These are phyloP conservation scores for Limanda limanda DNA, from an alignment of 2,113 vertebrate species.

Conservation along the genomic window DNA sequence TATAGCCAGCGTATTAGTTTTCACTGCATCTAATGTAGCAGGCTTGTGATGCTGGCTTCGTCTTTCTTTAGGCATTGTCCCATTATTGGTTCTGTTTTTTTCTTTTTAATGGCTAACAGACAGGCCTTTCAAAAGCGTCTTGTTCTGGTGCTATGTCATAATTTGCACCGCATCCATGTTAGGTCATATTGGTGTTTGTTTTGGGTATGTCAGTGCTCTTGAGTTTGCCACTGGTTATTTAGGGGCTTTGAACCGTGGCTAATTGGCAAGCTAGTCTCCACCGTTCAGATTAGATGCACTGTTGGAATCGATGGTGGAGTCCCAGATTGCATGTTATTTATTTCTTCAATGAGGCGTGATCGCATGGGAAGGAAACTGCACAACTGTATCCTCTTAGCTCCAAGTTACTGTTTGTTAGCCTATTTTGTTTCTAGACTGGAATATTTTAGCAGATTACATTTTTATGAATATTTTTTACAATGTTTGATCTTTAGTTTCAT, in stretches of 20 bases:
- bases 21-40: slow-evolving; percentile 61
- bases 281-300: slow-evolving; percentile 76
- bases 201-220: slow-evolving; percentile 68
- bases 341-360: slow-evolving; percentile 65
- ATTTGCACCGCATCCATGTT: slow-evolving; percentile 70
- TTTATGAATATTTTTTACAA: neutral
- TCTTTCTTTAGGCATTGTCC: slow-evolving; percentile 47
- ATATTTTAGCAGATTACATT: slow-evolving; percentile 6
- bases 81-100: slow-evolving; percentile 41
- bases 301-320: slow-evolving; percentile 71
- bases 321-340: slow-evolving; percentile 70
- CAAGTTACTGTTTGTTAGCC: neutral
- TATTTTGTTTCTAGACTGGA: slow-evolving; percentile 4
- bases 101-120: slow-evolving; percentile 58
- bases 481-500: neutral
- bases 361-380: slow-evolving; percentile 33
- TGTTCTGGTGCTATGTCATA: slow-evolving; percentile 57
- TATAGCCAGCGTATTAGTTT: slow-evolving; percentile 69
- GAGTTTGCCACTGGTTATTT: slow-evolving; percentile 76
- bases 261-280: slow-evolving; percentile 74
- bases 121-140: slow-evolving; percentile 49
- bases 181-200: slow-evolving; percentile 74
- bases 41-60: slow-evolving; percentile 41
- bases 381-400: slow-evolving; percentile 14
- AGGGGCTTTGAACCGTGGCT: slow-evolving; percentile 73